Conservation (phyloP, 1,140 invertebrate species). For the Papilio helenus region DNA sequence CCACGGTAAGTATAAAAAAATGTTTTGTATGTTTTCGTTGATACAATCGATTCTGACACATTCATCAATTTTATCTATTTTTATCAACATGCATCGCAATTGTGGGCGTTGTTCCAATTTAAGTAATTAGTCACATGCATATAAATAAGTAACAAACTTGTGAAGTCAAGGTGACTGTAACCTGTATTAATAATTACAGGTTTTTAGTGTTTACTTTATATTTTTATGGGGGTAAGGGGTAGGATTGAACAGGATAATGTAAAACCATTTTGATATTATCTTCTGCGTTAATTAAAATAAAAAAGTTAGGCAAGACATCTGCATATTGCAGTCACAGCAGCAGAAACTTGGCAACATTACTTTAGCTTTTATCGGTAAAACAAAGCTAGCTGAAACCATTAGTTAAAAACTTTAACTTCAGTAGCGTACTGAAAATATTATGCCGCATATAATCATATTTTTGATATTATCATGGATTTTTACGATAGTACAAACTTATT, state of each 20-base stretch:
- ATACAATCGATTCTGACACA: background rate
- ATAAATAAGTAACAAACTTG: background rate
- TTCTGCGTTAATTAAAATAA: no score
- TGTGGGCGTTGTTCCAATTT: background rate
- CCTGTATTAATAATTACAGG: background rate
- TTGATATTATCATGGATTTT: background rate
- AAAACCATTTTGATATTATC: no score
- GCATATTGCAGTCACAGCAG: no score
- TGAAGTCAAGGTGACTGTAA: background rate
- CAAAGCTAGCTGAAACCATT: no score
- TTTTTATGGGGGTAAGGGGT: background rate
- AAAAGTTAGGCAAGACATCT: no score
- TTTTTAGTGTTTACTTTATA: background rate
- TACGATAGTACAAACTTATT: background rate
- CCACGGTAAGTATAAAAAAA: background rate
- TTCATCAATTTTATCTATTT: conserved; percentile 21
- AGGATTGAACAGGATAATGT: no score
- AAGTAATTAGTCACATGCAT: background rate
- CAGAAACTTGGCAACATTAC: no score
- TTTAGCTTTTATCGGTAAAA: no score
- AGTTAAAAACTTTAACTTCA: no score
- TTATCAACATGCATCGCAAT: conserved; percentile 2
- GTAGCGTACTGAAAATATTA: background rate
- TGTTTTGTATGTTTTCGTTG: background rate
- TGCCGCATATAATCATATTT: no score